Conservation (phyloP, 2,888 invertebrate genomes). For the Acrocyrtus sp. region DNA sequence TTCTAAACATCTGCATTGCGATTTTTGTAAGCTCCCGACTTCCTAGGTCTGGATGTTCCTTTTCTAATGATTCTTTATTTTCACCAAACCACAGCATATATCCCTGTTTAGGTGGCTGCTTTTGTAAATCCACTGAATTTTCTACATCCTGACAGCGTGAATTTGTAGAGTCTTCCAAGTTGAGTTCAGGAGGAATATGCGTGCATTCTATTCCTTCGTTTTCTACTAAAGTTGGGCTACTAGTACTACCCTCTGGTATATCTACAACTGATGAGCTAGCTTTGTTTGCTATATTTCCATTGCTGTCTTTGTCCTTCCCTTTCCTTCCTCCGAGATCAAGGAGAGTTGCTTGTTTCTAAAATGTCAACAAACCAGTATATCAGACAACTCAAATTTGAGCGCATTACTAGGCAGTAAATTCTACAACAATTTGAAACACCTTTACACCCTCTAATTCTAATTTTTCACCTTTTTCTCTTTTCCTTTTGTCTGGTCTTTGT, state of each 20-base stretch:
- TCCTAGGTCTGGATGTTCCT: slow-evolving; percentile 70
- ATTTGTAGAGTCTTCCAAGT: slow-evolving; percentile 34
- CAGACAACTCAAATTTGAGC: no score
- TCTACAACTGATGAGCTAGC: slow-evolving; percentile 10
- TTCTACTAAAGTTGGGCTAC: slow-evolving; percentile 5
- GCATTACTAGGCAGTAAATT: no score
- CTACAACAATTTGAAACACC: neutral
- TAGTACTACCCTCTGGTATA: slow-evolving; percentile 29
- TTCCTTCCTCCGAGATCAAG: slow-evolving; percentile 52
- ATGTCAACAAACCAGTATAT: neutral
- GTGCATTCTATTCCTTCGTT: slow-evolving; percentile 4
- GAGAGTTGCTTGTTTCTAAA: slow-evolving; percentile 54
- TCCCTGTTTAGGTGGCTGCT: slow-evolving; percentile 13
- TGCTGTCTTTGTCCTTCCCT: slow-evolving; percentile 9
- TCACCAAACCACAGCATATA: slow-evolving; percentile 74
- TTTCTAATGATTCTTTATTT: slow-evolving; percentile 71
- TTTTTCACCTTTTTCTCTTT: slow-evolving; percentile 32
- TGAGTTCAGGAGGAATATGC: no score
- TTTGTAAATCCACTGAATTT: neutral
- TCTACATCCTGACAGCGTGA: neutral
- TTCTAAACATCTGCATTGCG: slow-evolving; percentile 70
- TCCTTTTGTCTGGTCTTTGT: slow-evolving; percentile 8
- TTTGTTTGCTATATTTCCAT: neutral
- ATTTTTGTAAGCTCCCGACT: slow-evolving; percentile 71
- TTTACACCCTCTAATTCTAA: no score